phyloP scores from a whole-genome alignment of 2,888 invertebrate species.

The Podabrus alpinus region DNA sequence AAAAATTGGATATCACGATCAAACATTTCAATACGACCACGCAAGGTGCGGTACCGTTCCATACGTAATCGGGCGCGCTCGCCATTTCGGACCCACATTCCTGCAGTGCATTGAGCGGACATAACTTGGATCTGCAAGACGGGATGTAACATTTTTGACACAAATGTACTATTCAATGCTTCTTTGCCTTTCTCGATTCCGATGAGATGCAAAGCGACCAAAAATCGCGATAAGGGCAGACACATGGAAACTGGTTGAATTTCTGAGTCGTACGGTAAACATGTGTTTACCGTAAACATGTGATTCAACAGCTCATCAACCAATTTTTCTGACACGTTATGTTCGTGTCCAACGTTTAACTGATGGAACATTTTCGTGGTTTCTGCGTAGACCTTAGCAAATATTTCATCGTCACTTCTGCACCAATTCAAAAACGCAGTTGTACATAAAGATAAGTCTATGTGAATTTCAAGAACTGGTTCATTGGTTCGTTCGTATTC shows the following conservation, averaged over 20 bases:
- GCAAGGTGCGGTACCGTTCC: constrained; percentile 94
- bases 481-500: constrained; percentile 99
- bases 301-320: constrained; percentile 77
- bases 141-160: constrained; percentile 84
- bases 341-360: constrained; percentile 61
- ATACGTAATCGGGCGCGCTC: constrained; percentile 95
- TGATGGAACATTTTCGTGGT: constrained; percentile 69
- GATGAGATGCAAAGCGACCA: constrained; percentile 86
- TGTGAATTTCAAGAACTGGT: constrained; percentile 95
- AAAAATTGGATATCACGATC: constrained; percentile 87
- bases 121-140: constrained; percentile 85
- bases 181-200: constrained; percentile 69
- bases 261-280: constrained; percentile 88
- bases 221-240: constrained; percentile 86
- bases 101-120: constrained; percentile 88
- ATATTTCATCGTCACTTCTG: constrained; percentile 74
- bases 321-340: constrained; percentile 54
- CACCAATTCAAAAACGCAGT: constrained; percentile 90
- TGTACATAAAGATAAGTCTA: constrained; percentile 88
- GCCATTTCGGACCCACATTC: constrained; percentile 98
- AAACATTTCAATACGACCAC: constrained; percentile 92
- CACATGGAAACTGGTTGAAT: constrained; percentile 91
- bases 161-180: constrained; percentile 76
- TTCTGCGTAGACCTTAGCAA: constrained; percentile 78
- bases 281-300: constrained; percentile 74